Evolutionary conservation across 2,113 vertebrate species (phyloP), one percentile per base, ranked within the genome.

Genomic region (Perca fluviatilis): DNA sequence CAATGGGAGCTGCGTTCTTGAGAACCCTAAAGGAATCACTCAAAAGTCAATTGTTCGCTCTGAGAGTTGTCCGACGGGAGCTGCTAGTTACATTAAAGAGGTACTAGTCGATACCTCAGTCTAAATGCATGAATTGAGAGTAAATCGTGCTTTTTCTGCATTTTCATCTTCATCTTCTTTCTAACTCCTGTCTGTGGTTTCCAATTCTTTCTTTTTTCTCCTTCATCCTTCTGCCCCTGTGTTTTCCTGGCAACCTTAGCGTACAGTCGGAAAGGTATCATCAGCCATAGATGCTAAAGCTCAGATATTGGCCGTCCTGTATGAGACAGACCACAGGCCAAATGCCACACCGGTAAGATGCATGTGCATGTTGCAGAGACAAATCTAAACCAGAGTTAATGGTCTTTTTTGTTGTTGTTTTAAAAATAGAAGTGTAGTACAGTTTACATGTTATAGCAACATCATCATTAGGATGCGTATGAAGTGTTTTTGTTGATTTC

Each of bases 241-340:
- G 88, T 74, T 86, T 65, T 40, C 30, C 30, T 60, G 68, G 6
- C 9, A n/a, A 89, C 88, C 82, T 92, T 95, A 99, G 98, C 96
- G 94, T 83, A 98, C 97, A 30, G 97, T 99, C 85, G 98, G 98
- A 75, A 99, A 96, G 83, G 98, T 99, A 1, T 98, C 98, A 1
- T 93, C 91, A 74, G 93, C 96, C 73, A 96, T 99, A 92, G 96
- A 97, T 77, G 97, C 97, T 89, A 97, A 97, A 92, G 98, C 98
- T 77, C 97, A 98, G 94, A 94, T 96, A 53, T 95, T 99, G 94
- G 97, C 98, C 92, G 95, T 97, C 96, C 96, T 99, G 3, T 99
- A 99, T 89, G 96, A 97, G 95, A 99, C 97, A 36, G 98, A 99
- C 95, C 98, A 99, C 95, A 97, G 96, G 88, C 97, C 97, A 89